Evolutionary conservation across 2,797 vertebrate genomes (phyloP).

Genomic region (Chrysocyon brachyurus): DNA sequence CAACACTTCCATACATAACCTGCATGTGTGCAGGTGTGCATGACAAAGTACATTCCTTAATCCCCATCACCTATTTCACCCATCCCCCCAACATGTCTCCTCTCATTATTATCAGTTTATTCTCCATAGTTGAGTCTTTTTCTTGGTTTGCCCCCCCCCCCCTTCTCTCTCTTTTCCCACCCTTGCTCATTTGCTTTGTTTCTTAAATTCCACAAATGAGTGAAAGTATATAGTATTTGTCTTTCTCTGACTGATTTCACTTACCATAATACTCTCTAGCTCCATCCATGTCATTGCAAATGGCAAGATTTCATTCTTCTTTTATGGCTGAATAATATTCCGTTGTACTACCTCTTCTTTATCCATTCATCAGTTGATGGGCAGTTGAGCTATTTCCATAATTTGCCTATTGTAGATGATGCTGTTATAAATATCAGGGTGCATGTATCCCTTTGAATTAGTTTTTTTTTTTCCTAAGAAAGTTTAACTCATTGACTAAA

Average conservation of each 20-base stretch:
- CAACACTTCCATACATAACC: not conserved
- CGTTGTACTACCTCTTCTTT: not conserved
- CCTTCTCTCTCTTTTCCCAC: not conserved
- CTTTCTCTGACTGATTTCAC: not conserved
- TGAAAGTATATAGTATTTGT: not conserved
- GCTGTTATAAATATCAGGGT: not conserved
- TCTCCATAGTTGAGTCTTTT: not conserved
- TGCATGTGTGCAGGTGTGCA: not conserved
- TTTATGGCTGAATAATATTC: not conserved
- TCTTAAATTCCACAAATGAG: not conserved
- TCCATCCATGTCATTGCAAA: not conserved
- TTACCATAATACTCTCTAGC: not conserved
- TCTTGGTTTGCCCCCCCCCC: not conserved
- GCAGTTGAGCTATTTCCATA: not conserved
- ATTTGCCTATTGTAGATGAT: not conserved
- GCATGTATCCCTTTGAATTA: not conserved
- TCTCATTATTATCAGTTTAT: not conserved
- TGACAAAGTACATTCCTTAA: not conserved
- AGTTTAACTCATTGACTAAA: too few relatives aligned
- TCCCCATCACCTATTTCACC: not conserved
- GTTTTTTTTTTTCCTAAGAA: not conserved
- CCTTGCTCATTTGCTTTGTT: not conserved
- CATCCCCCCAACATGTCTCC: not conserved
- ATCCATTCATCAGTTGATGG: not conserved
- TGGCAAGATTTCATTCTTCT: not conserved